Evolutionary conservation across 2,113 vertebrate genomes (phyloP).

Genomic region (Eptesicus fuscus): DNA sequence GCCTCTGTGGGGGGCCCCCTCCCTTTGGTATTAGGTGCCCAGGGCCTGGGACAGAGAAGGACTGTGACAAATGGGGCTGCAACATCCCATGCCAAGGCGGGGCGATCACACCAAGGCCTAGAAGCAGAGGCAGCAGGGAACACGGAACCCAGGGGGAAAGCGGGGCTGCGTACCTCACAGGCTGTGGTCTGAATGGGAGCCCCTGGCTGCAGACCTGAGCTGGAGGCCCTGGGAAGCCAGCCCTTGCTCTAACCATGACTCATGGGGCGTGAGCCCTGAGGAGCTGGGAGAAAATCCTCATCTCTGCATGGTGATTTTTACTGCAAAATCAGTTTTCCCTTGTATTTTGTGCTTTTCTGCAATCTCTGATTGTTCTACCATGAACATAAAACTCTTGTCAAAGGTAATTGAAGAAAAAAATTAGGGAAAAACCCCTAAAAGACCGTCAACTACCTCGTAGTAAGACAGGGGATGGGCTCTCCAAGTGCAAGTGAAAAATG

Average conservation of each 20-base stretch:
- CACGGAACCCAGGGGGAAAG: slow-evolving; percentile 67
- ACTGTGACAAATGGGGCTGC: neutral
- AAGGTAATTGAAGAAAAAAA: neutral
- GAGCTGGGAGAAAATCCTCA: neutral
- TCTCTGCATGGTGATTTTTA: neutral
- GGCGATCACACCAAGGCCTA: slow-evolving; percentile 43
- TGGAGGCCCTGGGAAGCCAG: neutral
- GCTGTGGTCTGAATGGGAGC: neutral
- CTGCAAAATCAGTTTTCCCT: neutral
- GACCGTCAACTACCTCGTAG: neutral
- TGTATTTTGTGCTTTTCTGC: neutral
- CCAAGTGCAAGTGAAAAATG: neutral
- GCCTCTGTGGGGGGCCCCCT: slow-evolving; percentile 79
- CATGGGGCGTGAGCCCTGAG: neutral
- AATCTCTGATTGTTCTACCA: neutral
- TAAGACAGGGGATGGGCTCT: neutral
- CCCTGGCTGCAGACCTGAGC: too few species aligned
- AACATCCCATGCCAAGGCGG: neutral
- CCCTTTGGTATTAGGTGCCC: slow-evolving; percentile 80
- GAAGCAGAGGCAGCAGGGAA: slow-evolving; percentile 66
- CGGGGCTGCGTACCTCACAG: neutral
- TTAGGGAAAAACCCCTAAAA: neutral
- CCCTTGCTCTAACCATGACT: neutral
- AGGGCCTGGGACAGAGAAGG: slow-evolving; percentile 65
- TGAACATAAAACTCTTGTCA: neutral